Base-by-base conservation (phyloP, 2,113 vertebrate genomes). In the Oryzias woworae region DNA sequence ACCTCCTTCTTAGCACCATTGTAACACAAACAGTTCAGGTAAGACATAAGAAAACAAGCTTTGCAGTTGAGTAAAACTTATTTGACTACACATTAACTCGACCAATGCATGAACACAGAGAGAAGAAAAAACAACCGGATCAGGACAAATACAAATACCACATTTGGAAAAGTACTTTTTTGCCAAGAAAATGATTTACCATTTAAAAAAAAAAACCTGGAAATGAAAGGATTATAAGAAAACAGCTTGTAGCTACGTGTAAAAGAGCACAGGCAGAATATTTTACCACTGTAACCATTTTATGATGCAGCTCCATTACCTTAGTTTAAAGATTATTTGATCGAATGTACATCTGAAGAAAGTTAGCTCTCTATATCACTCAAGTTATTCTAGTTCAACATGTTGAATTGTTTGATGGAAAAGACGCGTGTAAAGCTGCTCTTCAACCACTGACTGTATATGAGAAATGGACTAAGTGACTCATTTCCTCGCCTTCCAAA, bases 101-200 rank as follows among this genome's bases (percentile, higher is more conserved):
- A 69, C 54, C 18, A 36, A 12, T 36, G 60, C 50, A 67, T 22
- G 16, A 69, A 66, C 68, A 48, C 24, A 47, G 22, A 73, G 49
- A 44, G 8, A 63, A 31, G 63, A 4, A 71, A 26, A 61, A 22
- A 65, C 43, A 22, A 44, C 62, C 24, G 60, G 23, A 69, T 48
- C 23, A 28, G 24, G 4, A 42, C 36, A n/a, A 75, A 76, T 62
- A 74, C 48, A 78, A 78, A 63, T 28, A 63, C 4, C 18, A 44
- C 44, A 16, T 18, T 14, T 14, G 28, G 14, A 7, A 53, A 62
- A 61, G 26, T 62, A 62, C 47, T 57, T 15, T 48, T 54, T 20
- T 52, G 42, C 12, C 20, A 2, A 58, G 51, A 65, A 8, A 80
- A 16, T 20, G 15, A 77, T 64, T 48, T 78, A 75, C 73, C 17